Evolutionary conservation across 2,888 invertebrate species (phyloP), one percentile per base, ranked within the genome.

Genomic region (Caenorhabditis sinica): DNA sequence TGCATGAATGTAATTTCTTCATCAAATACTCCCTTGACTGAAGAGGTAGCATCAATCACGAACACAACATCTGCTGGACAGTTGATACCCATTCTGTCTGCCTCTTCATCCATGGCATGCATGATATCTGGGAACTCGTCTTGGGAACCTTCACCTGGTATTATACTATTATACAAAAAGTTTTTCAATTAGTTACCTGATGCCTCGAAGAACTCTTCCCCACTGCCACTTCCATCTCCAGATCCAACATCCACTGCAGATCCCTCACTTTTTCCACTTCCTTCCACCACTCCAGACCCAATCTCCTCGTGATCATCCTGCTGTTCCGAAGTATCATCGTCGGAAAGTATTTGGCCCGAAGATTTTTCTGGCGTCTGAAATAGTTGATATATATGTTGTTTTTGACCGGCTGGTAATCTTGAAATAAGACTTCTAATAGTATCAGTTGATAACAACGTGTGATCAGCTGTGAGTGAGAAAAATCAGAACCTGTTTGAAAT

Each of bases 41-140:
- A 87, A 15, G 83, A 73, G 8, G 87, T 86, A 5, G 86, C 86
- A 51, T 87, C 87, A 30, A 87, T 58, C 2, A 87, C 33, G 33
- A 87, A 87, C 0, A 87, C 58, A 15, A 80, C 30, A 61, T 87
- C 87, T 2, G 71, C 33, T 0, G 84, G 81, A 45, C 87, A 87
- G 23, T 68, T 36, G 1, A 82, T 58, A 25, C 85, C 85, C 6
- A 60, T 56, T 20, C 11, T 28, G 6, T 9, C 60, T 2, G 82
- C 82, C 61, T 82, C 77, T 3, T 60, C 25, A 33, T 82, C 74
- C 79, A 85, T 73, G 6, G 45, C 25, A 4, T 53, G 33, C 82
- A 85, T 82, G n/a, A 85, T 81, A 11, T 71, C 68, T 0, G 30
- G 53, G 23, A 85, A 71, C 17, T 74, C 77, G 9, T 60, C 75